phyloP scores from a whole-genome alignment of 2,888 invertebrate species.

The Aspidiotus destructor region DNA sequence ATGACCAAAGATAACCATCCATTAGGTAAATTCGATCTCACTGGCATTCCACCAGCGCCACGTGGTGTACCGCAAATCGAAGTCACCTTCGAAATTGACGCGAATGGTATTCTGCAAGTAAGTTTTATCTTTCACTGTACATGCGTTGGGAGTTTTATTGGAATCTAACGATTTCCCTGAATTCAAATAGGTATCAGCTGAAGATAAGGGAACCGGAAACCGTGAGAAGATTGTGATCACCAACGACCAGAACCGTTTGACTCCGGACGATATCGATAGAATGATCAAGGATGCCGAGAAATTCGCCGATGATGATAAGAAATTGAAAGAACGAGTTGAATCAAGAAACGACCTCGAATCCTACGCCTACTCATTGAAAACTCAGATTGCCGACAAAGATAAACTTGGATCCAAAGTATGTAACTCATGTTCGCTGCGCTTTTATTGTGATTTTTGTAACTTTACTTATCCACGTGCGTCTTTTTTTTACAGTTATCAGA shows the following conservation, averaged over 20 bases:
- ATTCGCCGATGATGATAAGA: slow-evolving; percentile 98
- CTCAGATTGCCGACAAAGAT: slow-evolving; percentile 91
- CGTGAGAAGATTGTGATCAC: slow-evolving; percentile 98
- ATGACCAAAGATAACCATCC: slow-evolving; percentile 99
- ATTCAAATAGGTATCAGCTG: slow-evolving; percentile 67
- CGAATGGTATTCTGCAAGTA: slow-evolving; percentile 81
- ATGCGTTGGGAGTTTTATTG: background rate
- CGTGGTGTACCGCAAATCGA: slow-evolving; percentile 90
- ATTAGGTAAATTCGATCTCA: slow-evolving; percentile 95
- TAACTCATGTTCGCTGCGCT: background rate
- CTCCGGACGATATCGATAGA: slow-evolving; percentile 95
- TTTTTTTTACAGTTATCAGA: slow-evolving; percentile 51
- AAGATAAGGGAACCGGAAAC: slow-evolving; percentile 98
- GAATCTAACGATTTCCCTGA: background rate
- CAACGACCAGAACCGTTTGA: slow-evolving; percentile 92
- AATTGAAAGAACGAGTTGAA: slow-evolving; percentile 88
- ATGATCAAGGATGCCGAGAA: slow-evolving; percentile 99
- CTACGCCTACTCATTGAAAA: slow-evolving; percentile 94
- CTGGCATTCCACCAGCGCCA: slow-evolving; percentile 91
- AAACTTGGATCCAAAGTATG: slow-evolving; percentile 80
- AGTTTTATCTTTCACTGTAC: slow-evolving; percentile 5
- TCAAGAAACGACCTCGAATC: slow-evolving; percentile 94
- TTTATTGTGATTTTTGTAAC: background rate
- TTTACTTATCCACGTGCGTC: background rate
- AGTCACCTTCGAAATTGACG: slow-evolving; percentile 89